These are phyloP conservation scores for Protodeltote pygarga DNA, from an alignment of 2,888 invertebrate genomes.

Conservation along the genomic window DNA sequence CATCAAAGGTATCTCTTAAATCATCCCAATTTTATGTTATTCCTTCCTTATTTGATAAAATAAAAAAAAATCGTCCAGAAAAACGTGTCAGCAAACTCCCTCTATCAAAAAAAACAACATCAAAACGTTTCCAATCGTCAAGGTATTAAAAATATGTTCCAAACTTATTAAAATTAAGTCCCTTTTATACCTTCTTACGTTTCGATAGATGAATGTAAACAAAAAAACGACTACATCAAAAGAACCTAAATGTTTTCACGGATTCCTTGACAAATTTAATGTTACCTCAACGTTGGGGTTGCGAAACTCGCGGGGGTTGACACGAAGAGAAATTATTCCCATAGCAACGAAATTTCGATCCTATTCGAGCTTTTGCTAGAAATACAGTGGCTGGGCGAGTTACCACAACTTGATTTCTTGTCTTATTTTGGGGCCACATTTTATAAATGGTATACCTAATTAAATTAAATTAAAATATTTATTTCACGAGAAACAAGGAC, in stretches of 20 bases:
- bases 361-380: no score
- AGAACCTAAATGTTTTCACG: constrained; percentile 54
- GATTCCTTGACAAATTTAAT: constrained; percentile 63
- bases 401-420: no score
- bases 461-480: no score
- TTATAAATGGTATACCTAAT: no score
- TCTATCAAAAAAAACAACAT: constrained; percentile 16
- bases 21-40: constrained; percentile 12
- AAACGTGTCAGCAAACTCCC: constrained; percentile 6
- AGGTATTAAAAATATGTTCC: constrained; percentile 43
- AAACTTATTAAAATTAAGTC: constrained; percentile 50
- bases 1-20: constrained; percentile 32
- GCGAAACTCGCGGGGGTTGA: constrained; percentile 4
- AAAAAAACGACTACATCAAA: constrained; percentile 54
- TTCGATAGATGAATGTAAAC: constrained; percentile 43
- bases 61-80: constrained; percentile 5
- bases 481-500: no score
- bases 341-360: no score
- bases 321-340: neutral
- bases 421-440: no score
- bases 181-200: constrained; percentile 35
- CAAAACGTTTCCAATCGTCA: constrained; percentile 27
- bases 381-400: no score
- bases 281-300: constrained; percentile 50
- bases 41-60: constrained; percentile 10